Evolutionary conservation across 2,888 invertebrate species (phyloP).

Genomic region (Lymantria monacha): DNA sequence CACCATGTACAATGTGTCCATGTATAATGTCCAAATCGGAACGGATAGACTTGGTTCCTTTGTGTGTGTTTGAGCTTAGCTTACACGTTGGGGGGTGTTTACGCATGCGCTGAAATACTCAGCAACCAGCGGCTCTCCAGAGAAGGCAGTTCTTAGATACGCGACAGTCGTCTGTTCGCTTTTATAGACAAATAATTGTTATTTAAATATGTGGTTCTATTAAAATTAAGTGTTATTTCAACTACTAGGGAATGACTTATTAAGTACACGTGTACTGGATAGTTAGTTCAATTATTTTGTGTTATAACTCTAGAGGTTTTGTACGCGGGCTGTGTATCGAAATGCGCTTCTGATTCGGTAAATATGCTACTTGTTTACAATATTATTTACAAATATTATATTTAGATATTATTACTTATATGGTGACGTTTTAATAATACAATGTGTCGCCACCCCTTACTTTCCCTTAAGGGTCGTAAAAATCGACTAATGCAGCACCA

Average conservation of each 20-base stretch:
- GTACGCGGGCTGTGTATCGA: conserved; percentile 23
- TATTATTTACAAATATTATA: not conserved
- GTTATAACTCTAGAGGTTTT: conserved; percentile 16
- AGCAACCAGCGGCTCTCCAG: conserved; percentile 22
- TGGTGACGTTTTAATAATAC: too few relatives aligned
- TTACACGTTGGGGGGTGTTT: conserved; percentile 9
- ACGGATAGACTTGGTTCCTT: conserved; percentile 16
- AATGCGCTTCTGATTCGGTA: conserved; percentile 25
- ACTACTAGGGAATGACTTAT: conserved; percentile 13
- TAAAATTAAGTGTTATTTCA: conserved; percentile 7
- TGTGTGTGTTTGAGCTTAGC: conserved; percentile 10
- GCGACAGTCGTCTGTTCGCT: conserved; percentile 15
- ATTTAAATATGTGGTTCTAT: conserved; percentile 12
- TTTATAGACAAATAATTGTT: conserved; percentile 24
- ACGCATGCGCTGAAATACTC: conserved; percentile 28
- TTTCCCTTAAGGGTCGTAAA: too few relatives aligned
- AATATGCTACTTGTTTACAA: conserved; percentile 12
- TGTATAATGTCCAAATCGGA: conserved; percentile 15
- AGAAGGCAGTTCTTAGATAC: conserved; percentile 20
- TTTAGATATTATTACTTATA: too few relatives aligned
- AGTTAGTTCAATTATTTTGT: conserved; percentile 14
- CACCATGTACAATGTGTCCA: conserved; percentile 19
- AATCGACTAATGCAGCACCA: too few relatives aligned
- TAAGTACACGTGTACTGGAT: conserved; percentile 14
- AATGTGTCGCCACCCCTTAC: too few relatives aligned